A percentile compares a stretch with the other conserved stretches of the same genome.
Evolutionary conservation across 92 coral and sea anemone genomes (phyloP).

Genomic region (Bergia puertoricense): DNA sequence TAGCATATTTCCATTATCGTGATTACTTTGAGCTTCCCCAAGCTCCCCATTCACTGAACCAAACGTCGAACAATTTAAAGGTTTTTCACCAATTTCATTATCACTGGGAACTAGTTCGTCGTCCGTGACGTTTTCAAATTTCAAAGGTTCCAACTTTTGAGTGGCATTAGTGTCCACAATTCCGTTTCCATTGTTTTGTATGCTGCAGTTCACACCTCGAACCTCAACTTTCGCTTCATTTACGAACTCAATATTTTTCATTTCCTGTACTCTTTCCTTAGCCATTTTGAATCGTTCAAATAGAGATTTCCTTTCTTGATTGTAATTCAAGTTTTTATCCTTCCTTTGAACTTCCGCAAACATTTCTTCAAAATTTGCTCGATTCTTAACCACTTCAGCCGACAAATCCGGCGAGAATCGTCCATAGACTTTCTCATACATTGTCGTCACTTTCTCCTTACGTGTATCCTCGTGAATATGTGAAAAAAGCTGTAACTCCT

Average conservation of each 20-base stretch:
- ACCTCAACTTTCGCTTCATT: conserved; percentile 78
- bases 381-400: conserved; percentile 46
- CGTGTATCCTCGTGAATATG: conserved; percentile 51
- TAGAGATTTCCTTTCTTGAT: conserved; percentile 60
- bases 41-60: conserved; percentile 25
- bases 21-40: neutral
- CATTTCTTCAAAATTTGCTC: conserved; percentile 28
- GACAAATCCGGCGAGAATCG: conserved; percentile 55
- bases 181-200: conserved; percentile 26
- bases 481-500: conserved; percentile 18
- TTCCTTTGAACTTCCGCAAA: conserved; percentile 47
- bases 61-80: conserved; percentile 5
- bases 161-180: conserved; percentile 47
- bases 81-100: conserved; percentile 42
- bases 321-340: conserved; percentile 44
- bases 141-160: conserved; percentile 72
- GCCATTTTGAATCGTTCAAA: conserved; percentile 68
- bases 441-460: conserved; percentile 54
- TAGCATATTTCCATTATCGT: neutral
- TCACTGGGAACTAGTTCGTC: conserved; percentile 76
- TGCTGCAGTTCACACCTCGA: conserved; percentile 35
- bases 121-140: conserved; percentile 88
- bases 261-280: conserved; percentile 62
- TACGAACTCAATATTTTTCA: conserved; percentile 81
- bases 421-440: conserved; percentile 87